These are phyloP conservation scores for Toxotes jaculatrix DNA, from an alignment of 2,113 vertebrate species.

Conservation along the genomic window DNA sequence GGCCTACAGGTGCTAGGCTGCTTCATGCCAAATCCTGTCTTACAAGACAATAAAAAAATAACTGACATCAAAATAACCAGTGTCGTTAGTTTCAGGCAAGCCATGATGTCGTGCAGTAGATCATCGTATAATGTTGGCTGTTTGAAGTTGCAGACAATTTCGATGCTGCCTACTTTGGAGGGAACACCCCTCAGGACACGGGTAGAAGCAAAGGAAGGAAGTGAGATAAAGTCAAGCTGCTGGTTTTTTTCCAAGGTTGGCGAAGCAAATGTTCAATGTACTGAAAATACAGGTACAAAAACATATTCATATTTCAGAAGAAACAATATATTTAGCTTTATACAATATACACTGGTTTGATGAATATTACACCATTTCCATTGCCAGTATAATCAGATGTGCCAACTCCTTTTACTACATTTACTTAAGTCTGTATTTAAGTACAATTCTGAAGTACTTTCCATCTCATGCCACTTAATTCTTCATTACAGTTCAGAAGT, in stretches of 20 bases:
- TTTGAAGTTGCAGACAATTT: neutral
- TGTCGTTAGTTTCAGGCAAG: neutral
- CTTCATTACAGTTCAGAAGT: neutral
- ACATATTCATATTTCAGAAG: neutral
- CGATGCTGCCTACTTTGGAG: conserved; percentile 42
- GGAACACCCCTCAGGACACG: conserved; percentile 38
- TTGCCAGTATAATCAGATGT: conserved; percentile 5
- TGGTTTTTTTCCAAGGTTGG: conserved; percentile 1
- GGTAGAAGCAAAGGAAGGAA: conserved; percentile 66
- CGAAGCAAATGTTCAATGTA: neutral
- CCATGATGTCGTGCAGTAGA: conserved; percentile 38
- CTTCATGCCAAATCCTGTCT: neutral
- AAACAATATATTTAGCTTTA: neutral
- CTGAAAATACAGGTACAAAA: neutral
- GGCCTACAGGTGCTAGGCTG: conserved; percentile 38
- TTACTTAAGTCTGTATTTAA: neutral
- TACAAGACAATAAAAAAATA: neutral
- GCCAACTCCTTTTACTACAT: neutral
- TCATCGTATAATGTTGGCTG: conserved; percentile 18
- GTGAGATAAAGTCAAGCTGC: conserved; percentile 32
- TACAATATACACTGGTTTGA: neutral
- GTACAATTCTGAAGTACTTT: neutral
- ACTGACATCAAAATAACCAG: neutral
- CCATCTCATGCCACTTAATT: neutral
- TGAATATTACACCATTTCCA: neutral